Conservation (phyloP, 2,797 vertebrate species). For the Pteropus rufus region DNA sequence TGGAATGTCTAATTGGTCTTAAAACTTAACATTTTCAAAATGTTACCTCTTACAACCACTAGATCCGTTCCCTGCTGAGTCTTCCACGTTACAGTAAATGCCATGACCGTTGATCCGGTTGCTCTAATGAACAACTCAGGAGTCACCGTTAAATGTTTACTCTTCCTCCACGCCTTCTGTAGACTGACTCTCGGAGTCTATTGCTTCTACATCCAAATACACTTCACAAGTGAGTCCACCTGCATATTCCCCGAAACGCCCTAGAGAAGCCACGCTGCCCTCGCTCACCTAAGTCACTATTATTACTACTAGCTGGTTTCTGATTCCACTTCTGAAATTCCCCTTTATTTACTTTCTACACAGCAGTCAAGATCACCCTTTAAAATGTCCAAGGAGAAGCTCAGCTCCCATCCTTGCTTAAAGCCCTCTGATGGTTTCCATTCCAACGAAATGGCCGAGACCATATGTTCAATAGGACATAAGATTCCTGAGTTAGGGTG, state of each 20-base stretch:
- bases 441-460: background rate
- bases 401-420: background rate
- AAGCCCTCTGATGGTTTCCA: background rate
- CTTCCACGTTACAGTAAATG: background rate
- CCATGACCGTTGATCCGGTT: background rate
- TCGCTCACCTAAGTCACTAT: background rate
- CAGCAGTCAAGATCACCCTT: too few relatives aligned
- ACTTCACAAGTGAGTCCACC: background rate
- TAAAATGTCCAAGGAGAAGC: background rate
- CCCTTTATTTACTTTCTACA: background rate
- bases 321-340: background rate
- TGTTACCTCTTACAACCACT: background rate
- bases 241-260: background rate
- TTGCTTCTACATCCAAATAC: background rate
- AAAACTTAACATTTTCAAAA: slow-evolving; percentile 15
- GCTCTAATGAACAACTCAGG: background rate
- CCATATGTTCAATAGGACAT: background rate
- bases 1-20: background rate
- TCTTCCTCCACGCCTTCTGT: background rate
- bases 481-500: background rate
- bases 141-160: background rate
- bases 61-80: too few relatives aligned
- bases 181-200: background rate
- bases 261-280: background rate
- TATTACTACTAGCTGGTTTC: background rate